Conservation (phyloP, 1,140 invertebrate species). For the Halictus rubicundus region DNA sequence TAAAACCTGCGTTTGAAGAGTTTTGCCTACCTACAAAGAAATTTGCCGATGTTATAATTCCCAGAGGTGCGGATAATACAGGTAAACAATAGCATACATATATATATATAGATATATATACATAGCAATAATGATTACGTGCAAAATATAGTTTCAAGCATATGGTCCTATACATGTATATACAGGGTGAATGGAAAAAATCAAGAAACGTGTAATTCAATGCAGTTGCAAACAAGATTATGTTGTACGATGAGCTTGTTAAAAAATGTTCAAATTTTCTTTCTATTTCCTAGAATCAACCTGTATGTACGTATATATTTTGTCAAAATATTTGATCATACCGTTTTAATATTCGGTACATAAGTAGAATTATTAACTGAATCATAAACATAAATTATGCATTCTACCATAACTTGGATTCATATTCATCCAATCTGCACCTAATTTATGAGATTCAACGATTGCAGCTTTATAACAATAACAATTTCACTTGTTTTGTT, state of each 20-base stretch:
- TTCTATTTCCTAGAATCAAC: too few species aligned
- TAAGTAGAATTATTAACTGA: conserved; percentile 21
- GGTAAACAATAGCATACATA: conserved; percentile 83
- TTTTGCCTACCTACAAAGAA: conserved; percentile 99
- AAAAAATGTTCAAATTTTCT: too few species aligned
- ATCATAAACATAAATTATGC: conserved; percentile 28
- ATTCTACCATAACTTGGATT: conserved; percentile 30
- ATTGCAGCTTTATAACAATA: not conserved
- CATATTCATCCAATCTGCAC: conserved; percentile 21
- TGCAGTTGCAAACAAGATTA: too few species aligned
- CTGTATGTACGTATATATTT: not conserved
- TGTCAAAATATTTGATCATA: conserved; percentile 17
- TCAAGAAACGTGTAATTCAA: too few species aligned
- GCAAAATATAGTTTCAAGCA: not conserved
- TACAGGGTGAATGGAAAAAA: too few species aligned
- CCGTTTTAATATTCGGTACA: conserved; percentile 14
- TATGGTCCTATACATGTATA: conserved; percentile 9
- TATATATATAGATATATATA: too few species aligned
- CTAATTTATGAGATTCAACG: conserved; percentile 11
- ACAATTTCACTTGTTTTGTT: conserved; percentile 8
- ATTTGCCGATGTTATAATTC: conserved; percentile 99
- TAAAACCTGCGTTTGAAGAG: conserved; percentile 99
- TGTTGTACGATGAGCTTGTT: too few species aligned
- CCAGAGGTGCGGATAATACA: conserved; percentile 96
- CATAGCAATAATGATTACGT: not conserved